phyloP scores from a whole-genome alignment of 2,113 vertebrate genomes.

The Urocitellus parryii region DNA sequence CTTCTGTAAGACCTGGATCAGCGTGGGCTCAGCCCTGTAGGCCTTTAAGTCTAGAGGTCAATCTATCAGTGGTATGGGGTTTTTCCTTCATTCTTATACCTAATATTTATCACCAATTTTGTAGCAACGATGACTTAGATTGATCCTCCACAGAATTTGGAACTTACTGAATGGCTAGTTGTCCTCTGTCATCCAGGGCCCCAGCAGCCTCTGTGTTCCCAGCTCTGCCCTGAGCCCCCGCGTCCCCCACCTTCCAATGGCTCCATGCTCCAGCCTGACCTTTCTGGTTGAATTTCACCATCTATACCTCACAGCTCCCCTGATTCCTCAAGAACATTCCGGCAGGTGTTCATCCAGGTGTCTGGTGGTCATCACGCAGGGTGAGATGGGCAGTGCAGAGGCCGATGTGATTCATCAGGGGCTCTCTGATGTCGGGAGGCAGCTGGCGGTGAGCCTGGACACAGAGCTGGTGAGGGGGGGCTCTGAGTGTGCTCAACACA shows the following conservation, averaged over 20 bases:
- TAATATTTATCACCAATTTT: background rate
- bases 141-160: background rate
- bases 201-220: background rate
- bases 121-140: background rate
- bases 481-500: background rate
- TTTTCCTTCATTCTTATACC: background rate
- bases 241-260: background rate
- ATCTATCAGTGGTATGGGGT: too few species aligned
- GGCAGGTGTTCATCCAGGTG: rapidly evolving
- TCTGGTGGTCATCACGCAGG: rapidly evolving
- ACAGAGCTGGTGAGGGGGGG: too few species aligned
- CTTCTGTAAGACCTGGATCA: rapidly evolving
- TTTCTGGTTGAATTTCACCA: background rate
- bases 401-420: rapidly evolving
- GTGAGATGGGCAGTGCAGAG: rapidly evolving
- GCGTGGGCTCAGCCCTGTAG: rapidly evolving
- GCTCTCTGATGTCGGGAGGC: background rate
- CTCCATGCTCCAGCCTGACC: background rate
- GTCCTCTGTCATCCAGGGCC: rapidly evolving
- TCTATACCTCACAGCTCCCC: background rate
- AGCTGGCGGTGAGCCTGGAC: background rate
- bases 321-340: background rate
- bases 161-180: too few species aligned
- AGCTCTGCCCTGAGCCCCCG: background rate
- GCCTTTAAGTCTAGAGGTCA: background rate